These are phyloP conservation scores for Neolamprologus brichardi DNA, from an alignment of 2,113 vertebrate genomes.

Conservation along the genomic window DNA sequence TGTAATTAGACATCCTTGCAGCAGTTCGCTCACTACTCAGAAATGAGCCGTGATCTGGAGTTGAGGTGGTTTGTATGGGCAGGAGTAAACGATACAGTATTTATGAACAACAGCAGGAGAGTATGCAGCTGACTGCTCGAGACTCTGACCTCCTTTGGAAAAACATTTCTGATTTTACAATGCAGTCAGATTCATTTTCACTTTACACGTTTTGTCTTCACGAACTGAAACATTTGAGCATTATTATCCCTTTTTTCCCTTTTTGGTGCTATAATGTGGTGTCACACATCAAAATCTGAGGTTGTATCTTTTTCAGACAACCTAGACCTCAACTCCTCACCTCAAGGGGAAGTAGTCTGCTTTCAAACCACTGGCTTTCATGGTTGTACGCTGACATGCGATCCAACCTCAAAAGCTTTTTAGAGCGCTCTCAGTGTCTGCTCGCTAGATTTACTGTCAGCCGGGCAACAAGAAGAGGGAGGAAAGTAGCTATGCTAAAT, in stretches of 20 bases:
- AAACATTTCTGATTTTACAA: background rate
- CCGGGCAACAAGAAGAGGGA: background rate
- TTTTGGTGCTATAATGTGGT: background rate
- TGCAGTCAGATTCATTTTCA: background rate
- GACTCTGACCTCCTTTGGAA: background rate
- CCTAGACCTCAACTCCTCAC: slow-evolving; percentile 8
- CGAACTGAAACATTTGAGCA: background rate
- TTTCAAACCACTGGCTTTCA: slow-evolving; percentile 32
- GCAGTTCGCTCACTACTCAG: background rate
- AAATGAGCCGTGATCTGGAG: slow-evolving; percentile 34
- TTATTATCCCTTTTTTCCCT: background rate
- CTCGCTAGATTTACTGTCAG: slow-evolving; percentile 9
- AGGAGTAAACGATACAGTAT: background rate
- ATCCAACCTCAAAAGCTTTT: slow-evolving; percentile 47
- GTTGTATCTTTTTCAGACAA: background rate
- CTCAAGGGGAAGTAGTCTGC: slow-evolving; percentile 6
- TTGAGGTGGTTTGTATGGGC: background rate
- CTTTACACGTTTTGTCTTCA: background rate
- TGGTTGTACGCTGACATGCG: slow-evolving; percentile 12
- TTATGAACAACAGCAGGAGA: slow-evolving; percentile 7
- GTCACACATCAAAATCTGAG: background rate
- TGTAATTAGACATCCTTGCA: slow-evolving; percentile 39
- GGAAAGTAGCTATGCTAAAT: background rate
- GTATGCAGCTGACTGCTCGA: background rate
- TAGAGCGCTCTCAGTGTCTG: background rate